Percentiles rank a stretch among this genome's conserved stretches.
Conservation (phyloP, 1,140 invertebrate genomes). For the Sitobion miscanthi region DNA sequence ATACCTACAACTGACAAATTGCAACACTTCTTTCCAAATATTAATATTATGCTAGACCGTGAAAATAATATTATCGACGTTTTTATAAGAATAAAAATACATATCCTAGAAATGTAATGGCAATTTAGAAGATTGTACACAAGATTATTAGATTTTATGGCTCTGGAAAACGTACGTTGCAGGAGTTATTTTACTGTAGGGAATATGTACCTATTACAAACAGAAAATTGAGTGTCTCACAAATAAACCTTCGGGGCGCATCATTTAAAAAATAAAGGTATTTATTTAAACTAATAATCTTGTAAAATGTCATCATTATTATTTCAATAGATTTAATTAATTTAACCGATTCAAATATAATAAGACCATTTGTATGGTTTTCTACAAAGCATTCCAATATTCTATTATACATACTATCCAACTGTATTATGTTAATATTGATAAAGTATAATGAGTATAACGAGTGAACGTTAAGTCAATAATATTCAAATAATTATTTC, state of each 20-base stretch:
- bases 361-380: neutral
- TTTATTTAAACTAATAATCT: neutral
- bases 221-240: neutral
- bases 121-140: neutral
- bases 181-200: neutral
- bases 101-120: neutral
- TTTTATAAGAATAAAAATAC: slow-evolving; percentile 12
- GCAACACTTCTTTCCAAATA: neutral
- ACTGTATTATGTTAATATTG: neutral
- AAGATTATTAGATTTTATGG: slow-evolving; percentile 18
- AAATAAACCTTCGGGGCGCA: neutral
- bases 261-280: neutral
- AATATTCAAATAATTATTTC: neutral
- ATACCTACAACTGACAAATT: neutral
- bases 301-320: neutral
- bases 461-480: neutral
- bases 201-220: neutral
- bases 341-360: neutral
- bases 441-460: neutral
- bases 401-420: neutral
- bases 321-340: neutral
- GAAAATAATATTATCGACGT: slow-evolving; percentile 24
- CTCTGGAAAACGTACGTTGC: neutral
- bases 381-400: neutral
- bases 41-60: neutral